These are phyloP conservation scores for Eretmocerus hayati DNA, from an alignment of 2,888 invertebrate genomes.

Conservation along the genomic window DNA sequence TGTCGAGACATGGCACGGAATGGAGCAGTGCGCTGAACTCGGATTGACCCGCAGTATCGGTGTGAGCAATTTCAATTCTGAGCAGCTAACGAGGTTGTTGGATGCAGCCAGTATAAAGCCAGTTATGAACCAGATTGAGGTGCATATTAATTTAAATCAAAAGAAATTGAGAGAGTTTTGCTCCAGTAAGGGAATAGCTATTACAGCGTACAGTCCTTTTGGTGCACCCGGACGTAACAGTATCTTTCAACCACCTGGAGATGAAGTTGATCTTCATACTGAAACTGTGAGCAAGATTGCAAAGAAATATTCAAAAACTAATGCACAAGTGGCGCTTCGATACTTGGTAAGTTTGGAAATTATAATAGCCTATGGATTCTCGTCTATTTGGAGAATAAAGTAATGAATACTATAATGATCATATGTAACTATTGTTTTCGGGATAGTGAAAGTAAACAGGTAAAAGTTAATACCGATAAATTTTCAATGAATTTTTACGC, in stretches of 20 bases:
- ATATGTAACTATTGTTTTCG: too few relatives aligned
- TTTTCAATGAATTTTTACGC: too few relatives aligned
- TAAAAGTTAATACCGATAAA: too few relatives aligned
- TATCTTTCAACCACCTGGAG: constrained; percentile 32
- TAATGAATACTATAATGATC: too few relatives aligned
- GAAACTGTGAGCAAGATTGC: constrained; percentile 52
- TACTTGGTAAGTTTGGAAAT: constrained; percentile 64
- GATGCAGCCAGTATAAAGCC: constrained; percentile 54
- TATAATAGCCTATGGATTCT: too few relatives aligned
- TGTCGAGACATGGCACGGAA: constrained; percentile 63
- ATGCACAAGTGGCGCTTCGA: constrained; percentile 58
- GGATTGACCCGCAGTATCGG: constrained; percentile 67
- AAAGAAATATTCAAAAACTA: constrained; percentile 57
- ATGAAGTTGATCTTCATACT: constrained; percentile 47
- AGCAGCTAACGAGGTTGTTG: constrained; percentile 61
- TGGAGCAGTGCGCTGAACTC: constrained; percentile 61
- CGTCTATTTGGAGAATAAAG: too few relatives aligned
- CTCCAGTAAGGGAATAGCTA: constrained; percentile 54
- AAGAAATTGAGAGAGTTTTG: constrained; percentile 63
- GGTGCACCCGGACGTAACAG: constrained; percentile 51
- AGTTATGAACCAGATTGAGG: constrained; percentile 56
- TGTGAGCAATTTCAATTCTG: constrained; percentile 69
- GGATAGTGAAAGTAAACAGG: too few relatives aligned
- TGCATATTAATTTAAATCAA: constrained; percentile 65
- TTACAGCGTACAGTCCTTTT: constrained; percentile 70